Evolutionary conservation across 1,140 invertebrate genomes (phyloP), one percentile per base, ranked within the genome.

Genomic region (Drosophila sulfurigaster): DNA sequence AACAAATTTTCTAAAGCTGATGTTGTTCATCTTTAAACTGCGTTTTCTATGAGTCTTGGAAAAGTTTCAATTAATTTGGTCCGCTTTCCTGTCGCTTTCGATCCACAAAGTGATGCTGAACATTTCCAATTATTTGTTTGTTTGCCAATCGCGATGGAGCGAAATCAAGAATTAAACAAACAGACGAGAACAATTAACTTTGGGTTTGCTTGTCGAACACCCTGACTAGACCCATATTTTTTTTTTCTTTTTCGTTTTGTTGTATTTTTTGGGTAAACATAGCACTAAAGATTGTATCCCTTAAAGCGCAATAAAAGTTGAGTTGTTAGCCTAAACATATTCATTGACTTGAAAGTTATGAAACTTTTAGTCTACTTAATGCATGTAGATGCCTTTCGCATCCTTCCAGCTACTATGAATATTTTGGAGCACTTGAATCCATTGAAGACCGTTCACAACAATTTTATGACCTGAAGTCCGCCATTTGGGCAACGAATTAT

Each of bases 401-500:
- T 54, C 2, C 0, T 1, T 2, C n/a, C 51, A 13, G 25, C 11
- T 64, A 0, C 48, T 10, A 64, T 64, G 49, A 64, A 64, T 64
- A 64, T 41, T 54, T 52, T 64, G 1, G n/a, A 15, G 15, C 35
- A 41, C 51, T 35, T n/a, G 25, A 32, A 38, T 28, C 10, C 28
- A 13, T 56, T 51, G 63, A 52, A 48, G 32, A 5, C 32, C 32
- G 52, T 51, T 64, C 20, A 56, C 25, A 65, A 65, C 15, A 38
- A 41, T 65, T 65, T 65, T 56, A 65, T 56, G 51, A 38, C 35
- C 16, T 6, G 13, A 30, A 56, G 41, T 56, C 8, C 35, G 62
- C 38, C 54, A 65, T 45, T 48, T 60, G 25, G 62, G 16, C 62
- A 43, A 28, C n/a, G 49, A 6, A 65, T 68, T 68, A 59, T 65